These are phyloP conservation scores for Xenentodon cancila DNA, from an alignment of 2,797 vertebrate genomes.

Conservation along the genomic window DNA sequence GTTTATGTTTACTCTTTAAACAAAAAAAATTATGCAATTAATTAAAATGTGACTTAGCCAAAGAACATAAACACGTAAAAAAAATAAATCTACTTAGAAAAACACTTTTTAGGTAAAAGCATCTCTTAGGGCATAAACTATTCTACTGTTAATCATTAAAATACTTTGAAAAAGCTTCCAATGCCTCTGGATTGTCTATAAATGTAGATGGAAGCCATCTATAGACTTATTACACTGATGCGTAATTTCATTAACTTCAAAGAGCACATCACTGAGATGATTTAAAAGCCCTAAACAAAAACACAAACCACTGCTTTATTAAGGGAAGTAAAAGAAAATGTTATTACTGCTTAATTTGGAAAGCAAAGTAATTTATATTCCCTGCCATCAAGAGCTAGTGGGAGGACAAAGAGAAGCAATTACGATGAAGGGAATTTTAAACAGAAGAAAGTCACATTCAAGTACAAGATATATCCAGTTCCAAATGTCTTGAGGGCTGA, in stretches of 20 bases:
- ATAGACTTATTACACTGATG: slow-evolving; percentile 46
- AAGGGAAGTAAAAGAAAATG: slow-evolving; percentile 61
- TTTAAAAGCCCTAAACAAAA: slow-evolving; percentile 55
- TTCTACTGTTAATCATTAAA: no score
- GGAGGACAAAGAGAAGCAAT: slow-evolving; percentile 15
- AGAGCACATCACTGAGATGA: slow-evolving; percentile 51
- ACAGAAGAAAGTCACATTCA: background rate
- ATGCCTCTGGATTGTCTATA: slow-evolving; percentile 15
- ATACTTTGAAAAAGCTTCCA: slow-evolving; percentile 15
- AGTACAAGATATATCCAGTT: background rate
- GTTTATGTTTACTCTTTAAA: no score
- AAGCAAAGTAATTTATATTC: slow-evolving; percentile 17
- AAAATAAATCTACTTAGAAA: no score
- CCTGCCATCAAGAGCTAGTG: slow-evolving; percentile 7
- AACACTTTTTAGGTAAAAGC: no score
- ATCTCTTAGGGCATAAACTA: no score
- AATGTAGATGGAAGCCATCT: slow-evolving; percentile 26
- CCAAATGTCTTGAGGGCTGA: slow-evolving; percentile 3
- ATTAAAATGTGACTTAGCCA: no score
- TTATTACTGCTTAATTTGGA: slow-evolving; percentile 48
- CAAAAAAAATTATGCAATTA: no score
- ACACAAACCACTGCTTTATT: slow-evolving; percentile 37
- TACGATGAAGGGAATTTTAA: slow-evolving; percentile 15
- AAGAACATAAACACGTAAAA: no score
- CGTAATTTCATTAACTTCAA: slow-evolving; percentile 63